Evolutionary conservation across 2,797 vertebrate genomes (phyloP).

Genomic region (Cynopterus sphinx): DNA sequence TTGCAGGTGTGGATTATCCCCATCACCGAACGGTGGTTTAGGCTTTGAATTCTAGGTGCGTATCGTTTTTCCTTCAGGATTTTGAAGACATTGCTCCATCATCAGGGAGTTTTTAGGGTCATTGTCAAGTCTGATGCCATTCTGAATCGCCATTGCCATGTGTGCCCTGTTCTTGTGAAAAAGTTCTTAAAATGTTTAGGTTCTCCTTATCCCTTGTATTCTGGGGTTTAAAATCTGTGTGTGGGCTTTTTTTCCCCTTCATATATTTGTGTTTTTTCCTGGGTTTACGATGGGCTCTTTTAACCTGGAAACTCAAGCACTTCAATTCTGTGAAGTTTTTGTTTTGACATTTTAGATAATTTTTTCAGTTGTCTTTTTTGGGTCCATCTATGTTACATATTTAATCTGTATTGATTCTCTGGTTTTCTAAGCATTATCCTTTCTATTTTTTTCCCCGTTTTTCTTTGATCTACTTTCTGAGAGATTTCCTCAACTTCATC

Average conservation of each 20-base stretch:
- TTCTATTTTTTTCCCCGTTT: slow-evolving; percentile 43
- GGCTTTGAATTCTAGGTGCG: slow-evolving; percentile 8
- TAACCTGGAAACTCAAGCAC: background rate
- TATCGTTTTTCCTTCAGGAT: background rate
- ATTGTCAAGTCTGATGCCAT: background rate
- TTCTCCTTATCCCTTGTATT: background rate
- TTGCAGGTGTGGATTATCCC: background rate
- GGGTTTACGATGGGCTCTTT: background rate
- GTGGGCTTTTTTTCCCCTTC: background rate
- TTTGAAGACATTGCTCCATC: background rate
- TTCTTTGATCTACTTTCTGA: slow-evolving; percentile 52
- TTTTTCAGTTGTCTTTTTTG: slow-evolving; percentile 3
- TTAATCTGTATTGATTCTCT: slow-evolving; percentile 21
- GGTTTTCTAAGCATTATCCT: slow-evolving; percentile 41
- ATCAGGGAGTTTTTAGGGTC: background rate
- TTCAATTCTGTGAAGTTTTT: slow-evolving; percentile 24
- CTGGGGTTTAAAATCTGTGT: background rate
- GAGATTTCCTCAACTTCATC: background rate
- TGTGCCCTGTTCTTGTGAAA: background rate
- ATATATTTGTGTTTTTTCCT: background rate
- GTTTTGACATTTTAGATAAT: slow-evolving; percentile 18
- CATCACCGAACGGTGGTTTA: background rate
- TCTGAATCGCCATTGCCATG: background rate
- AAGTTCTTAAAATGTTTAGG: background rate
- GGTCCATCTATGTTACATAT: background rate